Base-by-base conservation (phyloP, 2,888 invertebrate species). In the Sclerodermus sp. region DNA sequence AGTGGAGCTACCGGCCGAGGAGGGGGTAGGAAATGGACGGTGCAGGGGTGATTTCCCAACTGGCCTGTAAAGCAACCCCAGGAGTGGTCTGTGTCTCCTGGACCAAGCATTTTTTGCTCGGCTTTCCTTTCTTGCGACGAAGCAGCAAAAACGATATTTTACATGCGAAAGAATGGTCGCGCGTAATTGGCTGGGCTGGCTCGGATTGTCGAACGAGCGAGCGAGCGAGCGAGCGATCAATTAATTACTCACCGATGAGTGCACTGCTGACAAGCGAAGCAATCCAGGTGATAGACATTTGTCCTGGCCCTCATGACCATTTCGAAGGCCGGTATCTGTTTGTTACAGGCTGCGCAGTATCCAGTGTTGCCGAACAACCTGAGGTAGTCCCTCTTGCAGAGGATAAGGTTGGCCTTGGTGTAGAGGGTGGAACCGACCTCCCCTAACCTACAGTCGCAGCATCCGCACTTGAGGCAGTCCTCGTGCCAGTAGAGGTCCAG, bases 301-400 rank as follows among this genome's bases (percentile, higher is more conserved):
- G 90, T 92, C 69, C 93, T 87, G 40, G 96, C 96, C 64, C 96
- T 85, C 97, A 98, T 98, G 66, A 97, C 97, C 96, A 97, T 96
- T 81, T 98, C 97, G 79, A 96, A 97, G 45, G 97, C 96, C 2
- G 97, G 97, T 77, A 98, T 98, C 76, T 93, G 92, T 82, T 97
- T 97, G 78, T 91, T 91, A 82, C 98, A 98, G 15, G 96, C 96
- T 29, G 96, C 92, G 81, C 97, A 98, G 80, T 93, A 93, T 23
- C 96, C 96, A 13, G 95, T 96, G 74, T 91, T 93, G 47, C 96
- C 96, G 77, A 97, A 97, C 76, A 97, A 83, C 92, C 96, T 91
- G 78, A 97, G 85, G 82, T 97, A 97, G 80, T 97, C 96, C 76
- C 96, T 84, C 80, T 94, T 91, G 85, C 96, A 97, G 51, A 97